Evolutionary conservation across 2,888 invertebrate genomes (phyloP).

Genomic region (Suillia variegata): DNA sequence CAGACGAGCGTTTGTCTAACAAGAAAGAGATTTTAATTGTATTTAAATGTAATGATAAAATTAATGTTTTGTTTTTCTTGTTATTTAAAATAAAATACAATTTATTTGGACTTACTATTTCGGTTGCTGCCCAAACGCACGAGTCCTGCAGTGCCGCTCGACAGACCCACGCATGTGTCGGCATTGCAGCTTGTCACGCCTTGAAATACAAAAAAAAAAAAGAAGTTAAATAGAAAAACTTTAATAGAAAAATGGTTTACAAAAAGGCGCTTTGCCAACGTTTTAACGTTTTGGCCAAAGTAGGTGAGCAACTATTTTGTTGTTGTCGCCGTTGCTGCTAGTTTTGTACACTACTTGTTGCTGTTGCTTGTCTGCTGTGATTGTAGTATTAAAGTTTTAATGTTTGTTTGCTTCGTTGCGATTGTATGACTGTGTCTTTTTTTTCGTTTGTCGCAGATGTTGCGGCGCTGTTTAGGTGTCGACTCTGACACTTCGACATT

Average conservation of each 20-base stretch:
- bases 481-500: background rate
- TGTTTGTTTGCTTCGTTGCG: no score
- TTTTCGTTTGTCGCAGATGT: no score
- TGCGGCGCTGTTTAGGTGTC: no score
- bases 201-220: constrained; percentile 24
- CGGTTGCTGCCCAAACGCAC: constrained; percentile 39
- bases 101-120: constrained; percentile 49
- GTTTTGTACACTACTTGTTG: background rate
- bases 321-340: no score
- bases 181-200: constrained; percentile 55
- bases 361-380: background rate
- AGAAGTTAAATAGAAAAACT: constrained; percentile 30
- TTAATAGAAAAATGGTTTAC: constrained; percentile 10
- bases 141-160: constrained; percentile 60
- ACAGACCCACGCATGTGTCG: constrained; percentile 61
- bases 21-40: constrained; percentile 3
- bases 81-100: background rate
- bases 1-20: constrained; percentile 31
- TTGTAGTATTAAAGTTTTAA: background rate
- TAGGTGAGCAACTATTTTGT: no score
- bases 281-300: no score
- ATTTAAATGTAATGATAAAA: background rate
- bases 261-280: no score
- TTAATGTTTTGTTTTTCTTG: background rate
- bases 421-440: no score